phyloP scores from a whole-genome alignment of 2,888 invertebrate species.

The Lepidocyrtinus sp. region DNA sequence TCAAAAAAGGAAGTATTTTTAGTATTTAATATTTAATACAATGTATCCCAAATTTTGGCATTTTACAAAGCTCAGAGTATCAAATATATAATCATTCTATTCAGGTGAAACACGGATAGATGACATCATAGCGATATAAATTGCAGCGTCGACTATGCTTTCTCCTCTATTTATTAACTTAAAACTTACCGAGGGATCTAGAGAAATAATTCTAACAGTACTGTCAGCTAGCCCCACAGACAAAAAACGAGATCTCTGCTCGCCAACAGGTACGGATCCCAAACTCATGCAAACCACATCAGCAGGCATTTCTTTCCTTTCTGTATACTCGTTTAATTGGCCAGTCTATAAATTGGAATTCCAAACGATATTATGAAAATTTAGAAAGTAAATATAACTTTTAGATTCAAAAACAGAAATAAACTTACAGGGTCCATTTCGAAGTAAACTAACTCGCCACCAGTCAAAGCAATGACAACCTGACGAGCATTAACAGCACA shows the following conservation, averaged over 20 bases:
- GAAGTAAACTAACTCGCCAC: slow-evolving; percentile 98
- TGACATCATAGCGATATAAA: slow-evolving; percentile 64
- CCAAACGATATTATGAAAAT: slow-evolving; percentile 8
- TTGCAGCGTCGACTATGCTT: background rate
- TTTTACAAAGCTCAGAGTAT: no score
- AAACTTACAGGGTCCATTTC: slow-evolving; percentile 98
- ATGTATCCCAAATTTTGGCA: no score
- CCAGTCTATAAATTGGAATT: slow-evolving; percentile 82
- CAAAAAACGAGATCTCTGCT: slow-evolving; percentile 94
- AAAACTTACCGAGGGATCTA: slow-evolving; percentile 90
- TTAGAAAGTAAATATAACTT: background rate
- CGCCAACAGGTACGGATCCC: slow-evolving; percentile 94
- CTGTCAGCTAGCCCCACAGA: slow-evolving; percentile 97
- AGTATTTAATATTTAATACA: no score
- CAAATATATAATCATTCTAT: slow-evolving; percentile 66
- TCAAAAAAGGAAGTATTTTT: background rate
- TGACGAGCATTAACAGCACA: slow-evolving; percentile 99
- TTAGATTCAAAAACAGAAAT: background rate
- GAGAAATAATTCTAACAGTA: slow-evolving; percentile 96
- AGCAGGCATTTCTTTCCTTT: slow-evolving; percentile 95
- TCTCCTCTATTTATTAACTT: background rate
- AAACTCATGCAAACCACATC: slow-evolving; percentile 99
- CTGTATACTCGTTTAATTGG: slow-evolving; percentile 98
- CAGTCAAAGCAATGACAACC: slow-evolving; percentile 97
- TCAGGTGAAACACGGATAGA: slow-evolving; percentile 70